Evolutionary conservation across 2,113 vertebrate species (phyloP), one percentile per base, ranked within the genome.

Genomic region (Trematomus loennbergii): DNA sequence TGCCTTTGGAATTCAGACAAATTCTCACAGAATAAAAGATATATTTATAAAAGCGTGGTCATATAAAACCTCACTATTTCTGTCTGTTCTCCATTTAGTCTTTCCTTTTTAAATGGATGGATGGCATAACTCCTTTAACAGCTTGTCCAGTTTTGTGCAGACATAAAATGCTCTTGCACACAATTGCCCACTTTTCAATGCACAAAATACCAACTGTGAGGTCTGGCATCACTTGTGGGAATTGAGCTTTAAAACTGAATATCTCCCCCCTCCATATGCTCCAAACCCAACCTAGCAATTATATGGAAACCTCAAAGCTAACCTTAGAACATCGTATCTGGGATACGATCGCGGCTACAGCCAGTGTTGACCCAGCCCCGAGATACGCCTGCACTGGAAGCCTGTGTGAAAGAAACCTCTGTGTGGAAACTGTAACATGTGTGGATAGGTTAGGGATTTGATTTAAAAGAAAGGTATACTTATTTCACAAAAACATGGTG

Each of bases 281-380:
- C 65, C 54, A 78, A 74, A 86, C 52, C 63, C 0, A 86, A 88
- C 18, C 75, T 48, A 63, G 53, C 70, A 88, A 90, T 93, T 91
- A 86, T 67, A 57, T 76, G 12, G 66, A 82, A 90, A 83, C 78
- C 88, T 89, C 85, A 85, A 86, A 84, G 83, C 78, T 79, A 84
- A 87, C 85, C 88, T 76, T 85, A 82, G 78, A 78, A 75, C 64
- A 49, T 13, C 36, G 7, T 66, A 85, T 82, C 73, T 70, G 70
- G 59, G 65, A 78, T 74, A 17, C 62, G 20, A 75, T 65, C 33
- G 15, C 53, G 66, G 73, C 59, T 67, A 54, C 6, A 79, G 84
- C 79, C 82, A 84, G 5, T 7, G 67, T 18, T 67, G 82, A 79
- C 82, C 72, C 52, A 25, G 45, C 52, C 73, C 68, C 67, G 25